Conservation (phyloP, 2,113 vertebrate species). For the Ciconia boyciana region DNA sequence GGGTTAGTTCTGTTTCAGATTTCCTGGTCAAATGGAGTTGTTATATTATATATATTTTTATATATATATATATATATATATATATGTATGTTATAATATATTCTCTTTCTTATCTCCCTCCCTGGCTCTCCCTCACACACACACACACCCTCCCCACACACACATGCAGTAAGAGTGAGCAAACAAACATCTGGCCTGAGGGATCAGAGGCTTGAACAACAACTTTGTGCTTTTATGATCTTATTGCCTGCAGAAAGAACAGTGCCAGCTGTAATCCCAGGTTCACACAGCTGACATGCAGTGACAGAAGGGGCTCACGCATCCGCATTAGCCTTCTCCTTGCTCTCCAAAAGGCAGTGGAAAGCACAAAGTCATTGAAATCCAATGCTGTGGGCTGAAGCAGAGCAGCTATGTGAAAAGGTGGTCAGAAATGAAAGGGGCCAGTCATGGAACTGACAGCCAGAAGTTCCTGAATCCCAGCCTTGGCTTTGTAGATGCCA, state of each 20-base stretch:
- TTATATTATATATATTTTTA: background rate
- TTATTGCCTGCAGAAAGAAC: constrained; percentile 27
- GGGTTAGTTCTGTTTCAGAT: constrained; percentile 31
- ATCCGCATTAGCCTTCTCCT: background rate
- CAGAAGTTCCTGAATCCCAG: background rate
- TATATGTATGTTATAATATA: background rate
- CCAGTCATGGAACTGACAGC: background rate
- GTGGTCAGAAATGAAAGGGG: background rate
- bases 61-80: too few species aligned
- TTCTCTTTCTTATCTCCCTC: background rate
- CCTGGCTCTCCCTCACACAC: background rate
- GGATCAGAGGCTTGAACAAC: background rate
- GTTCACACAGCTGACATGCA: background rate
- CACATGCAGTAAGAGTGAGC: background rate
- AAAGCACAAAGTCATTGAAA: background rate
- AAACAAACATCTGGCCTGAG: constrained; percentile 35
- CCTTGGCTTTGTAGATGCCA: background rate
- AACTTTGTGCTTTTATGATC: constrained; percentile 42
- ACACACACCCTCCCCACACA: too few species aligned
- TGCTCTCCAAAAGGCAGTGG: background rate
- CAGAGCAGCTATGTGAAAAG: background rate
- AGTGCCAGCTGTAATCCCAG: constrained; percentile 36
- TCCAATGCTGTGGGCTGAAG: background rate
- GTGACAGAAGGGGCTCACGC: constrained; percentile 22
- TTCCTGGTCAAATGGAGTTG: background rate